phyloP scores from a whole-genome alignment of 1,140 invertebrate species.

The Apis florea region DNA sequence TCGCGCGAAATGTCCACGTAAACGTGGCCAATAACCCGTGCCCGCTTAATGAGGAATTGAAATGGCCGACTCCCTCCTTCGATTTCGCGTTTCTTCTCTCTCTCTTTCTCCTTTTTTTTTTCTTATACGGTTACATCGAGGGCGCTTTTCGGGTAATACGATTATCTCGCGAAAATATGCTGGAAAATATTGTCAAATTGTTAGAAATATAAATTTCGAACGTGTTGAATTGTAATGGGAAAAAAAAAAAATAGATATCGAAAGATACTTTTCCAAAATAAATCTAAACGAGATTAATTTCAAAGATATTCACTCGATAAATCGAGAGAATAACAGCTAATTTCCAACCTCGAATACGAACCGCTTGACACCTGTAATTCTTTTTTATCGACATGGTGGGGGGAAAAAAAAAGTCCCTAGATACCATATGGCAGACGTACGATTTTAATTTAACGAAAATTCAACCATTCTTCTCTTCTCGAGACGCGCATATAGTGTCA shows the following conservation, averaged over 20 bases:
- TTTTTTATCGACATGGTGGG: neutral
- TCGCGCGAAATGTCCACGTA: constrained; percentile 41
- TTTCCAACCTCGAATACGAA: neutral
- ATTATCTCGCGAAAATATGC: neutral
- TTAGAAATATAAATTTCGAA: no score
- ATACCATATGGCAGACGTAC: constrained; percentile 40
- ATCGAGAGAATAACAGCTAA: neutral
- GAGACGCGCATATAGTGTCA: constrained; percentile 45
- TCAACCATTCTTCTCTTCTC: constrained; percentile 47
- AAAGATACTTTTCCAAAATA: no score
- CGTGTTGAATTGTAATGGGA: no score
- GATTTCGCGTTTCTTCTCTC: neutral
- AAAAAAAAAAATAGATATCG: no score
- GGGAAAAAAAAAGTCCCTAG: neutral
- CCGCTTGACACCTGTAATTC: neutral
- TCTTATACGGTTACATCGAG: neutral
- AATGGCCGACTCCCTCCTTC: neutral
- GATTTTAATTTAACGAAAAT: constrained; percentile 19
- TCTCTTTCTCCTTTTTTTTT: neutral
- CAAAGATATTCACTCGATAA: no score
- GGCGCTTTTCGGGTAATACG: no score
- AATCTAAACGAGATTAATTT: no score
- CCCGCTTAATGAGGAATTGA: constrained; percentile 42
- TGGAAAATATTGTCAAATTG: neutral
- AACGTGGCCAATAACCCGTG: constrained; percentile 48